Percentiles rank a stretch among this genome's conserved stretches.
Evolutionary conservation across 2,888 invertebrate species (phyloP).

Genomic region (Hyposoter didymator): DNA sequence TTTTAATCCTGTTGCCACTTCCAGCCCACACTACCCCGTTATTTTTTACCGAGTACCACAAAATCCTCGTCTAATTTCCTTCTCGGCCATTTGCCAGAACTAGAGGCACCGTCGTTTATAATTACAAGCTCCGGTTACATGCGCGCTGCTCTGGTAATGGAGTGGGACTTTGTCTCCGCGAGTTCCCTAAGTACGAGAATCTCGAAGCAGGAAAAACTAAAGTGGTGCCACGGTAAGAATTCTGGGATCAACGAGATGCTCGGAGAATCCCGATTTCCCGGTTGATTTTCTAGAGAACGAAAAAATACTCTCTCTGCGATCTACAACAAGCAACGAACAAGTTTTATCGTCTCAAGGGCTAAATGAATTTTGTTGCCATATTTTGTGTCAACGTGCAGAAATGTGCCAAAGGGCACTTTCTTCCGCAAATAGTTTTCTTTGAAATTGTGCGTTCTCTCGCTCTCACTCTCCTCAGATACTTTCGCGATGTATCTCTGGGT

Average conservation of each 20-base stretch:
- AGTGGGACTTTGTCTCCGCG: constrained; percentile 8
- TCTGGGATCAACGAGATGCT: not conserved
- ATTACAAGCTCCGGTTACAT: constrained; percentile 15
- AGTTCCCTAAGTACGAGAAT: not conserved
- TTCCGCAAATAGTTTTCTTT: constrained; percentile 51
- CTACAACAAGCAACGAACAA: not conserved
- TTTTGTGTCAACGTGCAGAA: constrained; percentile 2
- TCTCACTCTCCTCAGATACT: constrained; percentile 23
- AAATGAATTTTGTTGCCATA: not conserved
- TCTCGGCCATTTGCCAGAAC: constrained; percentile 27
- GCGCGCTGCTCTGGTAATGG: not conserved
- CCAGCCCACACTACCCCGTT: not conserved
- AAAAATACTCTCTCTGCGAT: not conserved
- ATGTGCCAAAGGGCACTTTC: constrained; percentile 52
- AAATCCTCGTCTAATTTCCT: constrained; percentile 23
- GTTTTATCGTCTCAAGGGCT: not conserved
- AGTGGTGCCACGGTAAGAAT: no score
- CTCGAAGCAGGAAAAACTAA: constrained; percentile 5
- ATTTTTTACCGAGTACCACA: constrained; percentile 1
- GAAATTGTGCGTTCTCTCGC: constrained; percentile 46
- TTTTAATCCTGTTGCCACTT: constrained; percentile 1
- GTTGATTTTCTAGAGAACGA: not conserved
- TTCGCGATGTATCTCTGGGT: constrained; percentile 53
- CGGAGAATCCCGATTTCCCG: no score
- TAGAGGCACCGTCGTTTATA: constrained; percentile 7